Conservation (phyloP, 92 coral and sea anemone species). For the Porites rus region DNA sequence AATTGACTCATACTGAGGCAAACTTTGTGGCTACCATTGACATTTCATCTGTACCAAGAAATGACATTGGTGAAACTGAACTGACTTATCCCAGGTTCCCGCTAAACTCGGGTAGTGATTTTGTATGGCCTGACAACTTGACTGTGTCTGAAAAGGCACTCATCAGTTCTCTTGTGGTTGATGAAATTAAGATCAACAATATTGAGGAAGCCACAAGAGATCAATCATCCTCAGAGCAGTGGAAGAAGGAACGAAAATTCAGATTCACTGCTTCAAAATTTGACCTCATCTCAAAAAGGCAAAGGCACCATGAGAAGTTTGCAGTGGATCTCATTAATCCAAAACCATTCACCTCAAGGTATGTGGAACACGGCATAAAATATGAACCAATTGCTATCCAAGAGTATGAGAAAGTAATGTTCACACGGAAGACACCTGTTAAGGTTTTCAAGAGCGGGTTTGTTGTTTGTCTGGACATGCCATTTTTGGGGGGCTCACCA, state of each 20-base stretch:
- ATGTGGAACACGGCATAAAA: constrained; percentile 57
- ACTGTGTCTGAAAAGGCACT: constrained; percentile 9
- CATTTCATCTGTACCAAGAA: constrained; percentile 54
- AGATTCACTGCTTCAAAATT: constrained; percentile 60
- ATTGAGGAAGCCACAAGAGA: constrained; percentile 44
- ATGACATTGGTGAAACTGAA: background rate
- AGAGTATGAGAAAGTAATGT: constrained; percentile 66
- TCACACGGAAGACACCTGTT: constrained; percentile 45
- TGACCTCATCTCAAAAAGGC: background rate
- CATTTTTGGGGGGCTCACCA: constrained; percentile 61
- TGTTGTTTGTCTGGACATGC: constrained; percentile 42
- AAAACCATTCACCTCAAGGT: constrained; percentile 37
- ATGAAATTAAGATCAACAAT: constrained; percentile 27
- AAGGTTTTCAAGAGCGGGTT: constrained; percentile 62
- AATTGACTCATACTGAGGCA: constrained; percentile 62
- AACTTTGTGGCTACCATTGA: constrained; percentile 56
- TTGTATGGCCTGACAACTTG: constrained; percentile 34
- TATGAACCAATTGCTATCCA: constrained; percentile 60
- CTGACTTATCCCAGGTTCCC: constrained; percentile 40
- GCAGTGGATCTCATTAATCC: constrained; percentile 48
- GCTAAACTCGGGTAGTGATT: constrained; percentile 11
- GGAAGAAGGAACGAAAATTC: constrained; percentile 54
- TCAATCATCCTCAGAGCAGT: constrained; percentile 29
- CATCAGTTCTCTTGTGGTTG: constrained; percentile 14
- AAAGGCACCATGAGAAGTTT: constrained; percentile 34